Percentiles rank a stretch among this genome's conserved stretches.
These are phyloP conservation scores for Urocolius indicus DNA, from an alignment of 2,113 vertebrate genomes.

Conservation along the genomic window DNA sequence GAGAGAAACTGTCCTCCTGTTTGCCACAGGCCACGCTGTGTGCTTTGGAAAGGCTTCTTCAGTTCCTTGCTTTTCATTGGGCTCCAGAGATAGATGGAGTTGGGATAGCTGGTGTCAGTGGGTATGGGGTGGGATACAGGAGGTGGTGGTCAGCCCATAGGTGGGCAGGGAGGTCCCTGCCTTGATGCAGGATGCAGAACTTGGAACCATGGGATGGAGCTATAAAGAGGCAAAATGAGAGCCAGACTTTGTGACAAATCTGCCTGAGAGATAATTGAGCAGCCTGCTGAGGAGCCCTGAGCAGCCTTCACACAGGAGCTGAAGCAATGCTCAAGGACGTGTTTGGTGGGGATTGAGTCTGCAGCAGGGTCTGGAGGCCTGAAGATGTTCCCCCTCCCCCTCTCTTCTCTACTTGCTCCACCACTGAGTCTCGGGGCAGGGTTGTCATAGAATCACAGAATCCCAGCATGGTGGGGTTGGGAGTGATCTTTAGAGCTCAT, in stretches of 20 bases:
- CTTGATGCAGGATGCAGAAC: background rate
- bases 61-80: background rate
- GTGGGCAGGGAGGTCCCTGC: background rate
- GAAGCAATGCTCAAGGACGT: background rate
- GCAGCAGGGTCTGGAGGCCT: accelerated
- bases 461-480: too few relatives aligned
- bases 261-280: background rate
- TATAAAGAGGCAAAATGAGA: background rate
- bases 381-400: background rate
- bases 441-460: too few relatives aligned
- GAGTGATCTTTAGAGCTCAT: too few relatives aligned
- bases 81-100: background rate
- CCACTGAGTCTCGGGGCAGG: background rate
- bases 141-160: background rate
- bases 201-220: background rate
- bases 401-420: background rate
- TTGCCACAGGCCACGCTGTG: background rate
- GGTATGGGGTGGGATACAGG: background rate
- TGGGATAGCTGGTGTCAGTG: background rate
- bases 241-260: background rate
- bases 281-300: accelerated
- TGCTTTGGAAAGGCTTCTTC: background rate
- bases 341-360: background rate
- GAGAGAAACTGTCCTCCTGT: background rate
- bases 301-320: background rate